Evolutionary conservation across 2,888 invertebrate genomes (phyloP).

Genomic region (Tanytarsus gracilentus): DNA sequence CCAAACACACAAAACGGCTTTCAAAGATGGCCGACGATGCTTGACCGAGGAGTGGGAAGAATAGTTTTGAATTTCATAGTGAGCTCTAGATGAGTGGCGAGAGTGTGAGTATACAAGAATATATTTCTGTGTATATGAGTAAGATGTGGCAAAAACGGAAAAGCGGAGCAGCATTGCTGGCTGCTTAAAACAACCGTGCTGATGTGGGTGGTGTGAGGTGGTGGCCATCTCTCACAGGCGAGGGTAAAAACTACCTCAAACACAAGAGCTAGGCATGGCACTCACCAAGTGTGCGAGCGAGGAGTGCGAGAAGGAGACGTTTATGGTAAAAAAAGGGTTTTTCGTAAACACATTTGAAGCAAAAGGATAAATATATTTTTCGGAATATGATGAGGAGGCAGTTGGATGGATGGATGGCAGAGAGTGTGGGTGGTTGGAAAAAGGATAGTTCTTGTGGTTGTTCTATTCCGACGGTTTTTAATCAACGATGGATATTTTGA

Average conservation of each 20-base stretch:
- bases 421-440: not conserved
- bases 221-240: too few species aligned
- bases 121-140: too few species aligned
- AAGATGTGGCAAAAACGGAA: conserved; percentile 3
- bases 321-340: conserved; percentile 17
- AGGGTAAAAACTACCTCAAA: too few species aligned
- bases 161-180: too few species aligned
- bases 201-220: too few species aligned
- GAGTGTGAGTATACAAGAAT: too few species aligned
- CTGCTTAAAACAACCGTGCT: too few species aligned
- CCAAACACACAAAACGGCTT: too few species aligned
- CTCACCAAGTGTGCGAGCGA: too few species aligned
- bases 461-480: conserved; percentile 28
- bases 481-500: conserved; percentile 28
- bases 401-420: not conserved
- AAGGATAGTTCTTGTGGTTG: conserved; percentile 28
- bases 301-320: not conserved
- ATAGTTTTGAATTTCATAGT: conserved; percentile 4
- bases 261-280: too few species aligned
- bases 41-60: conserved; percentile 24
- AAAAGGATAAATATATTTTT: not conserved
- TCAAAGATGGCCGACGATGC: conserved; percentile 19
- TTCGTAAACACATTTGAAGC: not conserved
- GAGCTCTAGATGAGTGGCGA: not conserved
- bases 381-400: not conserved